Evolutionary conservation across 2,888 invertebrate species (phyloP).

Genomic region (Zaprionus bogoriensis): DNA sequence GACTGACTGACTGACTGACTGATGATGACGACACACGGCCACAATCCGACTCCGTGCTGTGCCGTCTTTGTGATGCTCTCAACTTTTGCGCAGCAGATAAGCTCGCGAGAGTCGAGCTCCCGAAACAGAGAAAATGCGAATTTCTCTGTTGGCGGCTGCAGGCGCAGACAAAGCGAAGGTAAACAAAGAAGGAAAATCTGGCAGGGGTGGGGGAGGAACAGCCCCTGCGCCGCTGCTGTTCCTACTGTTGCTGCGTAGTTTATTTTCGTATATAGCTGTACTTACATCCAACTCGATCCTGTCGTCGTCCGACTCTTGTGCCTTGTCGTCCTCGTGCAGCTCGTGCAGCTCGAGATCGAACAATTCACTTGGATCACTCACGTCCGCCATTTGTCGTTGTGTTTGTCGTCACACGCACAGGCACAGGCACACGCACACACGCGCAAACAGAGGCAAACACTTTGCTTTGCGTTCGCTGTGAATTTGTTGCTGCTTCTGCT

Average conservation of each 20-base stretch:
- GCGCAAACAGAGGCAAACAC: constrained; percentile 45
- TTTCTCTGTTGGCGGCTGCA: constrained; percentile 2
- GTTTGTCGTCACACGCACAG: constrained; percentile 43
- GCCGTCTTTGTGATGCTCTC: constrained; percentile 36
- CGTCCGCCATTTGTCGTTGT: constrained; percentile 80
- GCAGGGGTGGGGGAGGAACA: neutral
- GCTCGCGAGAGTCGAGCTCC: constrained; percentile 36
- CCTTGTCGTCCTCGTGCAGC: constrained; percentile 91
- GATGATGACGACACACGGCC: constrained; percentile 46
- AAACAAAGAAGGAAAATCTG: constrained; percentile 63
- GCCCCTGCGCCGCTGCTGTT: neutral
- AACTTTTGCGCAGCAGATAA: constrained; percentile 76
- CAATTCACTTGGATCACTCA: constrained; percentile 86
- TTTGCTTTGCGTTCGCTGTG: constrained; percentile 42
- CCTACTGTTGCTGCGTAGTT: constrained; percentile 55
- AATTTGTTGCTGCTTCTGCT: constrained; percentile 58
- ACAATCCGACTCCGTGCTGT: neutral
- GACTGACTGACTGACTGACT: too few relatives aligned
- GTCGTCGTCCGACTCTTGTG: constrained; percentile 90
- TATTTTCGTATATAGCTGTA: constrained; percentile 3
- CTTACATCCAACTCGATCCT: constrained; percentile 93
- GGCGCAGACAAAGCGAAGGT: constrained; percentile 38
- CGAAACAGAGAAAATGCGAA: constrained; percentile 31
- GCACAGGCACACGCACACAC: constrained; percentile 22
- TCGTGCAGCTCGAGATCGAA: constrained; percentile 96